Conservation (phyloP, 92 coral and sea anemone species). For the Parazoanthus swiftii region DNA sequence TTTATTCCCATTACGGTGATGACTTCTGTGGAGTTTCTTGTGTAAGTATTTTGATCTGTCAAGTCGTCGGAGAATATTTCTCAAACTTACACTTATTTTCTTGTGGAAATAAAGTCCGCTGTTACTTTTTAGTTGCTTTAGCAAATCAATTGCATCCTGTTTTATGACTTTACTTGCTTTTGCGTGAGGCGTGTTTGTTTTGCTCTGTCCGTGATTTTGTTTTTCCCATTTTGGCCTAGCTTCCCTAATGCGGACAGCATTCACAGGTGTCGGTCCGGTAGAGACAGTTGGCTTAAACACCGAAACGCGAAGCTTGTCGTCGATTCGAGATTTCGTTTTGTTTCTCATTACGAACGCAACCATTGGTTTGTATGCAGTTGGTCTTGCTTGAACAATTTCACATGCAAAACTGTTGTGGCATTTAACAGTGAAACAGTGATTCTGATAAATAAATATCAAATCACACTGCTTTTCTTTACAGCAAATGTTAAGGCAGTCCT, state of each 20-base stretch:
- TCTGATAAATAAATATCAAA: slow-evolving; percentile 83
- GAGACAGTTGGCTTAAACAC: slow-evolving; percentile 23
- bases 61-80: slow-evolving; percentile 22
- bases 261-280: slow-evolving; percentile 53
- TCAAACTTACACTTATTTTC: slow-evolving; percentile 19
- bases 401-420: slow-evolving; percentile 84
- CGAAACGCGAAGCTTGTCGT: slow-evolving; percentile 44
- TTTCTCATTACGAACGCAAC: slow-evolving; percentile 78
- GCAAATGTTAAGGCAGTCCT: slow-evolving; percentile 77
- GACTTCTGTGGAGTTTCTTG: neutral
- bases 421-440: slow-evolving; percentile 84
- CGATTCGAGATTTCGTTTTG: slow-evolving; percentile 45
- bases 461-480: slow-evolving; percentile 79
- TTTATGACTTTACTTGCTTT: slow-evolving; percentile 14
- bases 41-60: slow-evolving; percentile 28
- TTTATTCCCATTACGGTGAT: neutral
- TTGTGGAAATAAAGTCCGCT: slow-evolving; percentile 17
- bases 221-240: slow-evolving; percentile 12
- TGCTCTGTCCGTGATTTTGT: neutral
- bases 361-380: slow-evolving; percentile 72
- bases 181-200: neutral
- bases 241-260: slow-evolving; percentile 67
- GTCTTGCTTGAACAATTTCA: slow-evolving; percentile 79
- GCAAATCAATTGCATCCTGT: slow-evolving; percentile 1
- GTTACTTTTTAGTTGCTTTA: slow-evolving; percentile 18